Base-by-base conservation (phyloP, 1,140 invertebrate genomes). In the Drosophila subobscura region DNA sequence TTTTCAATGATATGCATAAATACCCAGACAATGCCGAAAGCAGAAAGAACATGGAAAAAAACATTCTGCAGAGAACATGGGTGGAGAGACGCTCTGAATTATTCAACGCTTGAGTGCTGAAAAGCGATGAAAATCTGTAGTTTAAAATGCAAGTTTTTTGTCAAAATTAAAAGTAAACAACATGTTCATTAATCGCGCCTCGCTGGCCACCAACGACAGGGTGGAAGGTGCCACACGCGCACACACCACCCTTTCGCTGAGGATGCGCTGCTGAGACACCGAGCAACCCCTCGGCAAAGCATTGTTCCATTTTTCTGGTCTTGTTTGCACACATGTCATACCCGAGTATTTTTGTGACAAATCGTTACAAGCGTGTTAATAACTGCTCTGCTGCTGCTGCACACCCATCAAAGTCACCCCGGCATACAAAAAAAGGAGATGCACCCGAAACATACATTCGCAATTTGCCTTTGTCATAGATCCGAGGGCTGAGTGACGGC, bases 271-370 rank as follows among this genome's bases (percentile, higher is more conserved):
- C 33, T 29, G 45, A 20, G 7, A 29, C 8, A 6, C 33, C 10
- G 33, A 37, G 10, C 49, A 51, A 46, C 64, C 53, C 46, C 49
- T 41, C 49, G 8, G 23, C 44, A 1, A n/a, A 37, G 23, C 50
- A 57, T 58, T 77, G 61, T 78, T 41, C 46, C 44, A 65, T 44
- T 60, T 81, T 74, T 50, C 61, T 61, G 57, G 55, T 54, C 56
- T 83, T 86, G 83, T 86, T 86, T 86, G 67, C 83, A 89, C 83
- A 86, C 83, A 86, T 86, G 83, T 88, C 83, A 88, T 86, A 75
- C 53, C 53, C 49, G 72, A 45, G 49, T 66, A 79, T 71, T 71
- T 77, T 83, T 72, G 76, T 89, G 83, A 88, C 83, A 86, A 86
- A 88, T 89, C 74, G 76, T 53, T 76, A 79, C 75, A 74, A 83